Conservation (phyloP, 2,888 invertebrate species). For the Platerodrilus igneus region DNA sequence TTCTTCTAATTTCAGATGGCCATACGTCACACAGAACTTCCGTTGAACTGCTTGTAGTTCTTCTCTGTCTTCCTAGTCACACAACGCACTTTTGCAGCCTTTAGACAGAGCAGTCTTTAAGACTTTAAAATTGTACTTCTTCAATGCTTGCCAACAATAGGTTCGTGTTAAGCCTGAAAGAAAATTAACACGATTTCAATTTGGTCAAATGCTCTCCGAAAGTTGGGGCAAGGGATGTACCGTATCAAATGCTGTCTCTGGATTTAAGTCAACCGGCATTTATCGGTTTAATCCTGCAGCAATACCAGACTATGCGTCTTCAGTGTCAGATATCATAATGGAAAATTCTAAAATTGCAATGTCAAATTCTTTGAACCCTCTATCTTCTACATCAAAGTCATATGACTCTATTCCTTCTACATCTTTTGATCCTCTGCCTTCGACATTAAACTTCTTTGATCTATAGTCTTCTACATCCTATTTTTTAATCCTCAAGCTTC, state of each 20-base stretch:
- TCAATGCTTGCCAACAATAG: conserved; percentile 12
- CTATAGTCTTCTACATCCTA: too few relatives aligned
- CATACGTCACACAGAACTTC: conserved; percentile 19
- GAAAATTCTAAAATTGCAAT: too few relatives aligned
- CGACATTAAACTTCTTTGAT: too few relatives aligned
- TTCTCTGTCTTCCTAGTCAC: conserved; percentile 21
- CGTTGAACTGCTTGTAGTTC: conserved; percentile 17
- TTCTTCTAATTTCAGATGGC: conserved; percentile 19
- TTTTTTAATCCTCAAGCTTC: too few relatives aligned
- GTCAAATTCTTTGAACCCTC: too few relatives aligned
- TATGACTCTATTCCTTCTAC: too few relatives aligned
- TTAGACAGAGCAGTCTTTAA: conserved; percentile 18
- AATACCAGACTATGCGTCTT: conserved; percentile 31
- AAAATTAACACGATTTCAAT: conserved; percentile 20
- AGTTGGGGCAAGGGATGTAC: conserved; percentile 26
- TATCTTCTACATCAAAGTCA: too few relatives aligned
- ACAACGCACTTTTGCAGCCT: conserved; percentile 23
- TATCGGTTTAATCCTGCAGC: conserved; percentile 25
- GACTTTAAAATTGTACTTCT: conserved; percentile 16
- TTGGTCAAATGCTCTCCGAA: conserved; percentile 22
- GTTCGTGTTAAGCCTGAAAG: conserved; percentile 18
- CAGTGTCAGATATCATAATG: too few relatives aligned
- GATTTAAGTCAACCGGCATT: conserved; percentile 28
- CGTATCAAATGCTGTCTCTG: conserved; percentile 24
- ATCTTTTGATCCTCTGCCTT: too few relatives aligned